Percentiles rank a stretch among this genome's conserved stretches.
These are phyloP conservation scores for Pteria penguin DNA, from an alignment of 2,888 invertebrate species.

Conservation along the genomic window DNA sequence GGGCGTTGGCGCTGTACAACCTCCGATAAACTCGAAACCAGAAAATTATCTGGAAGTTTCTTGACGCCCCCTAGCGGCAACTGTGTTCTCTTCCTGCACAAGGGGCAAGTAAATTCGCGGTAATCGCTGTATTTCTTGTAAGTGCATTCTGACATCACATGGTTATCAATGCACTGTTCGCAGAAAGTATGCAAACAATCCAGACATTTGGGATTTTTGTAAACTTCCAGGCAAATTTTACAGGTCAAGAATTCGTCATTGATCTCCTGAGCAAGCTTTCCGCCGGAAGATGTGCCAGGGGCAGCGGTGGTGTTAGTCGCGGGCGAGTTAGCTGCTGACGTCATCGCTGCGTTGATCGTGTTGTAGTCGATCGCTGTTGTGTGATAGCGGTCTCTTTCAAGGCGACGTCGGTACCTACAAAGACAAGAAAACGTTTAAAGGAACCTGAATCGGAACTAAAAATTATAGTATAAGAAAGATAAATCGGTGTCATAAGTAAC, in stretches of 20 bases:
- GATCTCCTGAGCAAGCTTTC: constrained; percentile 80
- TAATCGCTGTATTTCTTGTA: constrained; percentile 81
- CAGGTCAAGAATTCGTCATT: constrained; percentile 80
- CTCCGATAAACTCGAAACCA: constrained; percentile 79
- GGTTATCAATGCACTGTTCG: constrained; percentile 79
- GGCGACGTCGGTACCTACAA: constrained; percentile 70
- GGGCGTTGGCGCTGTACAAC: constrained; percentile 76
- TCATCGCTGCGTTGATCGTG: constrained; percentile 61
- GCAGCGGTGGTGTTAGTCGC: constrained; percentile 52
- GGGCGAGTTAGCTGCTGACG: constrained; percentile 34
- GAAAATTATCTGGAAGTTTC: constrained; percentile 80
- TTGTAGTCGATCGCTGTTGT: constrained; percentile 69
- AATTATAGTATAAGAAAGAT: no score
- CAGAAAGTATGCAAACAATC: constrained; percentile 80
- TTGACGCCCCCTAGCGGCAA: constrained; percentile 80
- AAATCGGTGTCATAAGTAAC: no score
- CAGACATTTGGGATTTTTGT: constrained; percentile 80
- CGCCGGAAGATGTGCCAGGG: constrained; percentile 61
- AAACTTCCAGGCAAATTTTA: constrained; percentile 80
- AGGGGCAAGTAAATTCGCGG: constrained; percentile 80
- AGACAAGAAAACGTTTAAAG: neutral
- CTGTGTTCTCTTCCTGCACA: constrained; percentile 80
- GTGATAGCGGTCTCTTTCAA: constrained; percentile 72
- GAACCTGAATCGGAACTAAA: no score
- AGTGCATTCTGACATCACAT: constrained; percentile 79